Base-by-base conservation (phyloP, 2,888 invertebrate species). In the Quadriops clusia region DNA sequence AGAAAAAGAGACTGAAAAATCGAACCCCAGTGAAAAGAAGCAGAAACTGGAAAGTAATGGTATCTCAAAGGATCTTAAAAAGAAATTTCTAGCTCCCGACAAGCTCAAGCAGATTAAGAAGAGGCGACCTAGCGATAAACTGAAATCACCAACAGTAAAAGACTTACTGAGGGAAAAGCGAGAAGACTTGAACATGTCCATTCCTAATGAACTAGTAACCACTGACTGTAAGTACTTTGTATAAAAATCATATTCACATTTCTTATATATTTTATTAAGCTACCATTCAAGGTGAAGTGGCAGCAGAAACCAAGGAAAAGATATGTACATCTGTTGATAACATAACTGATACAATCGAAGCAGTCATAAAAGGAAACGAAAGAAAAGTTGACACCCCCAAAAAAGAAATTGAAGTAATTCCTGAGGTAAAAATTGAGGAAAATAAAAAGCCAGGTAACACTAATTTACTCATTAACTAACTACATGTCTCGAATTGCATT, bases 341-440 rank as follows among this genome's bases (percentile, higher is more conserved):
- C 35, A 61, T 68, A 23, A 60, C 59, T 30, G 67, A 67, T 42
- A 63, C 63, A 9, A 70, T 70, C 39, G 70, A 71, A 43, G 67
- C 68, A 21, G 70, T 70, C 8, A 62, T 69, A 9, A 67, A 62
- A 45, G 65, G 38, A 13, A 27, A 16, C 8, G 30, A 36, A n/a
- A n/a, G n/a, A n/a, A n/a, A n/a, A n/a, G n/a, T n/a, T n/a, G n/a
- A n/a, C n/a, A n/a, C n/a, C n/a, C n/a, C n/a, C n/a, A n/a, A n/a
- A n/a, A n/a, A n/a, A n/a, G n/a, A n/a, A n/a, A n/a, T n/a, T n/a
- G n/a, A n/a, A n/a, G n/a, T n/a, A n/a, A n/a, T n/a, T n/a, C n/a
- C n/a, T n/a, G n/a, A n/a, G n/a, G n/a, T n/a, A n/a, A n/a, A n/a
- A n/a, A n/a, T n/a, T n/a, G n/a, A n/a, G n/a, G n/a, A n/a, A n/a